phyloP scores from a whole-genome alignment of 2,113 vertebrate genomes.

The Hemichromis elongatus region DNA sequence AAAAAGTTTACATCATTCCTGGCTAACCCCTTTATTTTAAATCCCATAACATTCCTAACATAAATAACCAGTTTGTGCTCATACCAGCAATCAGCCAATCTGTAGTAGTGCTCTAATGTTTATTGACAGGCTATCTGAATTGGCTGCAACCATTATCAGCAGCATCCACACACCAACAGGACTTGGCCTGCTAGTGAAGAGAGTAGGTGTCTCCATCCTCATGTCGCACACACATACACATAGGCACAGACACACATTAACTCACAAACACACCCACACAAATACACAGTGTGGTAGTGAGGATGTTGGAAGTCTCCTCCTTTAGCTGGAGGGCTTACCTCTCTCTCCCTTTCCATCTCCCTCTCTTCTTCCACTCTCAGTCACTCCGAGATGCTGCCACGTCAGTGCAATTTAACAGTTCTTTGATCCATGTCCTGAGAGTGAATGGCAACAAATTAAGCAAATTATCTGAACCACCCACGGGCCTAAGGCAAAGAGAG shows the following conservation, averaged over 20 bases:
- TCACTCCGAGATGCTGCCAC: constrained; percentile 56
- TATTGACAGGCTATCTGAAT: constrained; percentile 57
- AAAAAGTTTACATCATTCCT: constrained; percentile 61
- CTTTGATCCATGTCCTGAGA: constrained; percentile 76
- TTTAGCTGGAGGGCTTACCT: constrained; percentile 56
- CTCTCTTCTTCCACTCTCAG: constrained; percentile 31
- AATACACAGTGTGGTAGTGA: not conserved
- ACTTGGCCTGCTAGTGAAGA: constrained; percentile 55
- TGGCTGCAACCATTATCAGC: constrained; percentile 57
- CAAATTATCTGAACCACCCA: constrained; percentile 75
- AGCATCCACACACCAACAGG: constrained; percentile 46
- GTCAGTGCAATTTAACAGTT: constrained; percentile 74
- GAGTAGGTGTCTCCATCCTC: constrained; percentile 63
- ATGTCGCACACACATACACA: not conserved
- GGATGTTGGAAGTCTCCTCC: constrained; percentile 53
- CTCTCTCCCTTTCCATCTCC: constrained; percentile 25
- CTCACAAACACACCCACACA: not conserved
- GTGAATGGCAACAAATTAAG: constrained; percentile 77
- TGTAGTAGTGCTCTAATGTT: constrained; percentile 33
- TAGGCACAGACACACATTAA: not conserved
- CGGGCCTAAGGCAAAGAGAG: constrained; percentile 51
- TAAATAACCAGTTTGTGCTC: constrained; percentile 20
- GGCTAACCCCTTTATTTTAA: constrained; percentile 38
- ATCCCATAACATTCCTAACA: constrained; percentile 27
- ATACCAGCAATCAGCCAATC: constrained; percentile 20